Conservation (phyloP, 1,140 invertebrate species). For the Polypedilum vanderplanki region DNA sequence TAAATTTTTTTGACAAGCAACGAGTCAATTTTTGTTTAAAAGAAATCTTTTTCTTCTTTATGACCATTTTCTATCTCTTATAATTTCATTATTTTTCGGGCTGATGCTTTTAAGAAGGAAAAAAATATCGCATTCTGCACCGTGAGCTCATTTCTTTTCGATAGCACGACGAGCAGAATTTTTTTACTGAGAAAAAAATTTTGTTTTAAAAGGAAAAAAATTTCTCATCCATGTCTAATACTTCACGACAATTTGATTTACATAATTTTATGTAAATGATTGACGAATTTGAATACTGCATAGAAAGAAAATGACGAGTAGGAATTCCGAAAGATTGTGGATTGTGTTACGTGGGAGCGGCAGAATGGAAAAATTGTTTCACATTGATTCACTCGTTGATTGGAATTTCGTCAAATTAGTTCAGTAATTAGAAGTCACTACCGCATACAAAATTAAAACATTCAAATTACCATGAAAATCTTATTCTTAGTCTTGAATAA, state of each 20-base stretch:
- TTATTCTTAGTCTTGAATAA: background rate
- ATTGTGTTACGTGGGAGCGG: background rate
- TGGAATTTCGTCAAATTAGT: background rate
- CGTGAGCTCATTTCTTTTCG: background rate
- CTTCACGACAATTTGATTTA: conserved; percentile 18
- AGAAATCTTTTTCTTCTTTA: background rate
- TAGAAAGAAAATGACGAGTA: background rate
- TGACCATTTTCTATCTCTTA: background rate
- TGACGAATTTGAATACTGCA: background rate
- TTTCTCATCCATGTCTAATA: conserved; percentile 11
- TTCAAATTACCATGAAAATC: conserved; percentile 13
- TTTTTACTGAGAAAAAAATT: background rate
- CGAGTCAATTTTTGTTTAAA: background rate
- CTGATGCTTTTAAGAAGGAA: too few relatives aligned
- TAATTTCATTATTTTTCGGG: background rate
- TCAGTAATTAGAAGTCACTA: background rate
- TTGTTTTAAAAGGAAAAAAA: too few relatives aligned
- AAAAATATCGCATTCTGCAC: background rate
- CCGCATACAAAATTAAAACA: conserved; percentile 9
- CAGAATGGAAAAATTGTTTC: background rate
- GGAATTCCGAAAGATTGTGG: background rate
- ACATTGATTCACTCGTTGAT: too few relatives aligned
- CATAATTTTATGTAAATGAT: conserved; percentile 20
- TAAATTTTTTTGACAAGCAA: background rate
- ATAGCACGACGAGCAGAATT: background rate